Evolutionary conservation across 1,140 invertebrate genomes (phyloP), one percentile per base, ranked within the genome.

Genomic region (Goniozus legneri): DNA sequence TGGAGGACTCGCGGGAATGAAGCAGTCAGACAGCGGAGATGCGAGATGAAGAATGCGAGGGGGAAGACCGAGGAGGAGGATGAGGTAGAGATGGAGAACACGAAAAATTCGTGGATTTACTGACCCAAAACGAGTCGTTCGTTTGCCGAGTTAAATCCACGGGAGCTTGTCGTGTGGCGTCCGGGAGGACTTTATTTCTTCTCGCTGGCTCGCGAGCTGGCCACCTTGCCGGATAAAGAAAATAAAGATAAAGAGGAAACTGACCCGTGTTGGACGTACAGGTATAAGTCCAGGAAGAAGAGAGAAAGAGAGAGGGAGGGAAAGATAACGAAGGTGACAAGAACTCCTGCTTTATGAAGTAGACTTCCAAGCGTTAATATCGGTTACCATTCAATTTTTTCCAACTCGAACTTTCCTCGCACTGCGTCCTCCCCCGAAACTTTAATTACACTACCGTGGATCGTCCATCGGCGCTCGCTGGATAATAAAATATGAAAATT

Each of bases 231-330:
- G 68, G 63, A 72, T 67, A 70, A 73, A 59, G 60, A 56, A 58
- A 63, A 73, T 70, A 71, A 70, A 69, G 66, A 71, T 67, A 49
- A 51, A 52, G 59, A 51, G 44, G 44, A 53, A 58, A 50, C 20
- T 24, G 45, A 50, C 33, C 35, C 27, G 31, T 13, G 24, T 12
- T 27, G 24, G 18, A 45, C 34, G 32, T 21, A 19, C 27, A 21
- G n/a, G n/a, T n/a, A n/a, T n/a, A n/a, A n/a, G n/a, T 13, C 10
- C 3, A 33, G 3, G 21, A 30, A 38, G n/a, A 31, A 14, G 31
- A 37, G n/a, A 13, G 13, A 22, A 31, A 41, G 19, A 16, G 33
- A 22, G 21, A 14, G 16, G 30, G 13, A 30, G 35, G 22, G 39
- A 34, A 19, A 22, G 22, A 27, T 22, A 20, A 27, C 33, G n/a